Base-by-base conservation (phyloP, 2,888 invertebrate genomes). In the Cheilosia soror region DNA sequence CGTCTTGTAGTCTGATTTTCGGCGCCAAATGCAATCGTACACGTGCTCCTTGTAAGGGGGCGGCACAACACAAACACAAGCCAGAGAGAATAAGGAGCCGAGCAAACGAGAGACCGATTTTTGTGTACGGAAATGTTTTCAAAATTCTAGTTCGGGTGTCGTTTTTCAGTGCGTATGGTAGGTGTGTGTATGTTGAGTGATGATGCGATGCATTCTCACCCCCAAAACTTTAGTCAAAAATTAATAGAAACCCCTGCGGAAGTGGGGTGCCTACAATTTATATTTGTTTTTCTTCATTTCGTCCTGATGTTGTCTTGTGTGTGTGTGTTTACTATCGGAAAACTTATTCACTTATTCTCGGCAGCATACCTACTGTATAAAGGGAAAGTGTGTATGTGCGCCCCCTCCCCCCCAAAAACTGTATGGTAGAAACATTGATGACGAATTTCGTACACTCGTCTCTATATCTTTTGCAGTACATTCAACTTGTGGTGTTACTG, bases 21-120 rank as follows among this genome's bases (percentile, higher is more conserved):
- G 71, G 77, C 77, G 66, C 71, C 66, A 77, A 82, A 72, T 77
- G 60, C 58, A 60, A 40, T 60, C 4, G n/a, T 63, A 63, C 71
- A 76, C 60, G 58, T 69, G 58, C 42, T 69, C 25, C 33, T 51
- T 51, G 27, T 9, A 5, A 6, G 47, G 25, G 13, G 51, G 31
- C 27, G 77, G 51, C 55, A 55, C 51, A 29, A 25, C 11, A 4
- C 27, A 27, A 25, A 49, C 55, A 29, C 9, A 57, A 4, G 31
- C 11, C 51, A 49, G n/a, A 27, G 37, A 40, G 37, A 29, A 44
- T 0, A 37, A 33, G 4, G 4, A 37, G 37, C 15, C 42, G 33
- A 57, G 27, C 33, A 57, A 33, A 47, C 3, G 15, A 47, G 15
- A 47, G 47, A 15, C 47, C 40, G 29, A 53, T 20, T 27, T 53